These are phyloP conservation scores for Mythimna albipuncta DNA, from an alignment of 2,888 invertebrate genomes.

Conservation along the genomic window DNA sequence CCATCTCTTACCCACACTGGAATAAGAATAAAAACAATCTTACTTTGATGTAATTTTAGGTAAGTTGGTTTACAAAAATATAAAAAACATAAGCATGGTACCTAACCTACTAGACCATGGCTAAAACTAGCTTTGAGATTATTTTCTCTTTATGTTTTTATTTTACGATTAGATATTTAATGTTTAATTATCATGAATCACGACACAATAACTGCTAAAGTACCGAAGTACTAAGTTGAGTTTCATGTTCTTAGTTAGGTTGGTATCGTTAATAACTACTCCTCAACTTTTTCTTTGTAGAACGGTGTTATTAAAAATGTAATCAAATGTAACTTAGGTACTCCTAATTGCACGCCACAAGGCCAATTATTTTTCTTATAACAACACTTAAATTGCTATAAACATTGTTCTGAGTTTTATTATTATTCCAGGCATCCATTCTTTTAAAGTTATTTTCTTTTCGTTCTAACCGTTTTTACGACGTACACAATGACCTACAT, in stretches of 20 bases:
- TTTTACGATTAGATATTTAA: not conserved
- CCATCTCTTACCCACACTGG: too few relatives aligned
- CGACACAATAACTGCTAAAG: not conserved
- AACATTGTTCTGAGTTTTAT: not conserved
- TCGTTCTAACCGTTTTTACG: not conserved
- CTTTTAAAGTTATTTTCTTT: not conserved
- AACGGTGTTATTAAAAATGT: not conserved
- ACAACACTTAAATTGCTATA: not conserved
- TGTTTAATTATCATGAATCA: not conserved
- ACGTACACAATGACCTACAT: not conserved
- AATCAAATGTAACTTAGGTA: slow-evolving; percentile 1
- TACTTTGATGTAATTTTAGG: too few relatives aligned
- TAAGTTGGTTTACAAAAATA: too few relatives aligned
- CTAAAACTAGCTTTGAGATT: too few relatives aligned
- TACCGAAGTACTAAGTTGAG: not conserved
- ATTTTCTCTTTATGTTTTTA: not conserved
- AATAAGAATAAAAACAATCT: too few relatives aligned
- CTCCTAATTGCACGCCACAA: slow-evolving; percentile 5
- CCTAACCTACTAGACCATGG: too few relatives aligned
- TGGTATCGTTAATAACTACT: not conserved
- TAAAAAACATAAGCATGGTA: too few relatives aligned
- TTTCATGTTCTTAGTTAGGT: slow-evolving; percentile 3
- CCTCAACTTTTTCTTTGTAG: not conserved
- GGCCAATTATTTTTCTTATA: slow-evolving; percentile 9
- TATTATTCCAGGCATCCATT: slow-evolving; percentile 5